Evolutionary conservation across 1,140 invertebrate species (phyloP), one percentile per base, ranked within the genome.

Genomic region (Danaus plexippus): DNA sequence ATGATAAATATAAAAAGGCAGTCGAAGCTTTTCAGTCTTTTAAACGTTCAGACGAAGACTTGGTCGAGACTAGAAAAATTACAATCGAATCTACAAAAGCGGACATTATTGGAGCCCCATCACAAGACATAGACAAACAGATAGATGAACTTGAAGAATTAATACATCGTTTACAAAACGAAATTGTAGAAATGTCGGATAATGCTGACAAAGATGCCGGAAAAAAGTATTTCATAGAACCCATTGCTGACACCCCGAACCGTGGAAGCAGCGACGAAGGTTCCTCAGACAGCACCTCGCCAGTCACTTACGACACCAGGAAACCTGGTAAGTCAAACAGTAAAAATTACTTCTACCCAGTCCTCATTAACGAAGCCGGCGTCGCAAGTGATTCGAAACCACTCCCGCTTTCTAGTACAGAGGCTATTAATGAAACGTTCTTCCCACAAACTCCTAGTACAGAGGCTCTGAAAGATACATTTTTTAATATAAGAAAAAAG

Each of bases 71-170:
- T 2, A 69, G 59, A 57, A 63, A 46, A 43, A 52, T 71, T 0
- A 70, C 66, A 2, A 57, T 71, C 8, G 57, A 71, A 64, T 56
- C 68, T 12, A 52, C 64, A 22, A 61, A 63, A 45, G 44, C 51
- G 4, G 45, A 47, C 41, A 43, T 45, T 52, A 43, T 13, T 11
- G 52, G 13, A 4, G 44, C 57, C 15, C 55, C 65, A 12, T 54
- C 54, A 42, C 44, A 67, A 9, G 58, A 70, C n/a, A 67, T 80
- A 10, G 69, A 80, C 12, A 67, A 56, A 50, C 56, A 75, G 51
- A 71, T 80, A 54, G 67, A 63, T 32, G 66, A 75, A 44, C 57
- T 81, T 8, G 78, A 81, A 56, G 62, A 52, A 40, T 42, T 73
- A 1, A 81, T 81, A 15, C 73, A 62, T 42, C 69, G 57, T 13